Conservation (phyloP, 2,888 invertebrate genomes). For the Ophioninae sp. region DNA sequence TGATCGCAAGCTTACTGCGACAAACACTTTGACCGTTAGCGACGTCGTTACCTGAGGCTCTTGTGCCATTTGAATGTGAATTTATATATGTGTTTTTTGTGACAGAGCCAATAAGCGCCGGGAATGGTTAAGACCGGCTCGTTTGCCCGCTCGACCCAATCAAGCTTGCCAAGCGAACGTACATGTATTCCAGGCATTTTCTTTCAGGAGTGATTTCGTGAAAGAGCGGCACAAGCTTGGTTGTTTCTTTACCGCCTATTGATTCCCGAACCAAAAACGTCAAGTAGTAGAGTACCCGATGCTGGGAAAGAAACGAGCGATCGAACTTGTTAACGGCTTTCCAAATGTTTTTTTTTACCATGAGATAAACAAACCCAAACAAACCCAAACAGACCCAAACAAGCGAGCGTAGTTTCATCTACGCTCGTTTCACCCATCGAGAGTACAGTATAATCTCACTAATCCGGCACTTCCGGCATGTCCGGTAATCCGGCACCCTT, state of each 20-base stretch:
- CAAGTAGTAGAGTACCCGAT: slow-evolving; percentile 77
- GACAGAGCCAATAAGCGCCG: slow-evolving; percentile 79
- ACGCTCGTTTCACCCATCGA: too few species aligned
- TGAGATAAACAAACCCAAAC: too few species aligned
- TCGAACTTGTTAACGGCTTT: background rate
- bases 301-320: slow-evolving; percentile 69
- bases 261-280: slow-evolving; percentile 75
- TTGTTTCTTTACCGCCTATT: slow-evolving; percentile 68
- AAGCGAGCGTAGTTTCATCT: too few species aligned
- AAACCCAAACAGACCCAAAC: too few species aligned
- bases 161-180: slow-evolving; percentile 75
- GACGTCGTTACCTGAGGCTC: slow-evolving; percentile 67
- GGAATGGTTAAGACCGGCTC: slow-evolving; percentile 75
- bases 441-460: too few species aligned
- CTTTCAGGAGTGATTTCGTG: slow-evolving; percentile 76
- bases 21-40: background rate
- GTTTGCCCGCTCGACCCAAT: slow-evolving; percentile 74
- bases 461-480: too few species aligned
- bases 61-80: slow-evolving; percentile 77
- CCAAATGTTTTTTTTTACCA: too few species aligned
- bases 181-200: slow-evolving; percentile 81
- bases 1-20: background rate
- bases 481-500: too few species aligned
- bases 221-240: slow-evolving; percentile 77
- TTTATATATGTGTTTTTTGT: slow-evolving; percentile 78